Percentiles rank a stretch among this genome's conserved stretches.
These are phyloP conservation scores for Aphodius granarius DNA, from an alignment of 2,888 invertebrate genomes.

Conservation along the genomic window DNA sequence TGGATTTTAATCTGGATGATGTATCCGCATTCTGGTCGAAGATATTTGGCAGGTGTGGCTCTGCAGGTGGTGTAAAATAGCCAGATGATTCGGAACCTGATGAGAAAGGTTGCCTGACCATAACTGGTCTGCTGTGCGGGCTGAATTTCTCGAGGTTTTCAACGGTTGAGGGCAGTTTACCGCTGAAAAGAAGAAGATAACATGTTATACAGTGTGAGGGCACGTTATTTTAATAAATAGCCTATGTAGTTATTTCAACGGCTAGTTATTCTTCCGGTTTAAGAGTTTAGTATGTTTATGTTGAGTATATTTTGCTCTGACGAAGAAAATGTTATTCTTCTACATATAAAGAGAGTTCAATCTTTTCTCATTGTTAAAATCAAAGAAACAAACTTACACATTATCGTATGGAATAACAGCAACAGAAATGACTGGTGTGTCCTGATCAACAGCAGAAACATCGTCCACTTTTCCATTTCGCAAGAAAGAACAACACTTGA, in stretches of 20 bases:
- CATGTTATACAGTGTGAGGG: too few species aligned
- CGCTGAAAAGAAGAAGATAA: conserved; percentile 32
- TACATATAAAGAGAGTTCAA: too few species aligned
- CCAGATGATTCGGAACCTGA: conserved; percentile 53
- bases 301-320: too few species aligned
- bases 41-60: conserved; percentile 42
- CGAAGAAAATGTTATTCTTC: too few species aligned
- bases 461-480: conserved; percentile 34
- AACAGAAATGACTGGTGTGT: conserved; percentile 46
- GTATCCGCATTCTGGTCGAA: conserved; percentile 32
- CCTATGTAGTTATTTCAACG: too few species aligned
- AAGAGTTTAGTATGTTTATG: too few species aligned
- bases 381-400: conserved; percentile 16
- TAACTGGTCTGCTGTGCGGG: conserved; percentile 28
- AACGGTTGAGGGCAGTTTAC: conserved; percentile 39
- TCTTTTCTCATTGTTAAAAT: too few species aligned
- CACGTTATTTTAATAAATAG: not conserved
- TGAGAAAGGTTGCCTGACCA: conserved; percentile 41
- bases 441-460: conserved; percentile 23
- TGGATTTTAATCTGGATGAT: conserved; percentile 18
- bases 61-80: conserved; percentile 52
- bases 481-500: conserved; percentile 36
- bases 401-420: conserved; percentile 40
- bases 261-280: too few species aligned
- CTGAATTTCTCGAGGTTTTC: conserved; percentile 36